Percentiles rank a stretch among this genome's conserved stretches.
These are phyloP conservation scores for Psylliodes chrysocephalus DNA, from an alignment of 2,888 invertebrate genomes.

Conservation along the genomic window DNA sequence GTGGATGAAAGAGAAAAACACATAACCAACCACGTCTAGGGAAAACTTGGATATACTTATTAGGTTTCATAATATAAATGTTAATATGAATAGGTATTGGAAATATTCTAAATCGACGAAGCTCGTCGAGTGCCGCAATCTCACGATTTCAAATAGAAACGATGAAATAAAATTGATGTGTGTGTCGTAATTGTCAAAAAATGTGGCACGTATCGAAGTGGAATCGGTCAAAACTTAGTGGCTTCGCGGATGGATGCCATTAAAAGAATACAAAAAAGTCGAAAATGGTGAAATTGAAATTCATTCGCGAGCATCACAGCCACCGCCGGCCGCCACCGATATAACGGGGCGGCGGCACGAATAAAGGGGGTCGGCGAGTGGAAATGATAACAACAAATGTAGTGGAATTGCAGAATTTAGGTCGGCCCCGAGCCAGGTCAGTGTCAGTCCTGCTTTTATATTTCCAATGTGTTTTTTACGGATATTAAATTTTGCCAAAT, in stretches of 20 bases:
- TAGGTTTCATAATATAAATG: too few relatives aligned
- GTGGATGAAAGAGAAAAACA: too few relatives aligned
- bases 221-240: neutral
- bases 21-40: too few relatives aligned
- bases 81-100: too few relatives aligned
- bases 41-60: too few relatives aligned
- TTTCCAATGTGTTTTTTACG: neutral
- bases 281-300: slow-evolving; percentile 7
- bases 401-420: slow-evolving; percentile 29
- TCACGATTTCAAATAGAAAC: too few relatives aligned
- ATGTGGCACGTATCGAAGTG: neutral
- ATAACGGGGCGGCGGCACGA: slow-evolving; percentile 9
- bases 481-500: neutral
- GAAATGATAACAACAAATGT: slow-evolving; percentile 26
- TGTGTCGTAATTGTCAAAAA: too few relatives aligned
- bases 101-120: too few relatives aligned
- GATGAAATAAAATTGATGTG: too few relatives aligned
- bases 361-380: slow-evolving; percentile 14
- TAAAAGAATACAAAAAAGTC: neutral
- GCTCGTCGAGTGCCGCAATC: too few relatives aligned
- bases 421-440: slow-evolving; percentile 16
- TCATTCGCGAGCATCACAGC: neutral
- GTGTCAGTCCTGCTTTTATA: slow-evolving; percentile 9
- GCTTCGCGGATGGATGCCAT: neutral
- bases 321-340: slow-evolving; percentile 3